phyloP scores from a whole-genome alignment of 2,113 vertebrate species.

The Delphinapterus leucas region DNA sequence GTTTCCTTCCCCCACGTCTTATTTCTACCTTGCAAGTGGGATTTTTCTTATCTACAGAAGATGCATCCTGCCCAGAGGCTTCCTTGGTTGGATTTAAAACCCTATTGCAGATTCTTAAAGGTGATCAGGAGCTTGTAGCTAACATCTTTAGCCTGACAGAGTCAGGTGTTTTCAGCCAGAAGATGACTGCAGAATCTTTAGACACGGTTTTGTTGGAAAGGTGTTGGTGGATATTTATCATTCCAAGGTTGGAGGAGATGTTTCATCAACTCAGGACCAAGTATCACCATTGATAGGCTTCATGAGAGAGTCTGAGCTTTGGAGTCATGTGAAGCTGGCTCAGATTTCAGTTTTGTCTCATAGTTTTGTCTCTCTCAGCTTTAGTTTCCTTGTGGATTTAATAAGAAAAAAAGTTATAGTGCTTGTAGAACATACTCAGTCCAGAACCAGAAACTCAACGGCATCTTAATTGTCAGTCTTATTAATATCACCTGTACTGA shows the following conservation, averaged over 20 bases:
- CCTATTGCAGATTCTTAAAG: neutral
- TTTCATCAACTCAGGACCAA: neutral
- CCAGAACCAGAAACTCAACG: neutral
- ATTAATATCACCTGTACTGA: neutral
- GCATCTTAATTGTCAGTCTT: neutral
- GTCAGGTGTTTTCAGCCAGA: neutral
- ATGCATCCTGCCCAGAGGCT: neutral
- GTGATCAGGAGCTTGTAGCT: neutral
- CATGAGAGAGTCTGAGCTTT: neutral
- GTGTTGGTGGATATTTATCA: neutral
- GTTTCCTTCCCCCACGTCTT: neutral
- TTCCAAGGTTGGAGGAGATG: neutral
- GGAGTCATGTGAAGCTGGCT: neutral
- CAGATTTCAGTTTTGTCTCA: neutral
- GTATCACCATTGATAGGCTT: neutral
- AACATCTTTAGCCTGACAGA: neutral
- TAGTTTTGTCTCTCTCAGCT: neutral
- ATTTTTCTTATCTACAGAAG: neutral
- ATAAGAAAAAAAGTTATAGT: neutral
- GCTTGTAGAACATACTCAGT: neutral
- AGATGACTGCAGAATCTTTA: neutral
- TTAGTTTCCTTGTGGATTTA: neutral
- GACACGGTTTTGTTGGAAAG: neutral
- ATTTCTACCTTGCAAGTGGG: neutral
- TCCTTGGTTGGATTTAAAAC: neutral